Evolutionary conservation across 1,140 invertebrate genomes (phyloP).

Genomic region (Octopus bimaculoides): DNA sequence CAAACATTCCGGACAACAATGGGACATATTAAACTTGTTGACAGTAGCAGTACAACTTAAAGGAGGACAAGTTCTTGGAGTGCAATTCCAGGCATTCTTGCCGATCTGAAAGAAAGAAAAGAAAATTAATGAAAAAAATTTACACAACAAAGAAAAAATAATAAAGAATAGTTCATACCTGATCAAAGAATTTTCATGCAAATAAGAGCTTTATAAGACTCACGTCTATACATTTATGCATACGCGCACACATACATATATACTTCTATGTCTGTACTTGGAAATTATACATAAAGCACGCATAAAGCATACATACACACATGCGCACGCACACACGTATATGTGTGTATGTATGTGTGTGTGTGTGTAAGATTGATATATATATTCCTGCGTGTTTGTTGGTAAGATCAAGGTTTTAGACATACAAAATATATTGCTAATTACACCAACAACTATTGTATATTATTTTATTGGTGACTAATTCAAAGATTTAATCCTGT

Average conservation of each 20-base stretch:
- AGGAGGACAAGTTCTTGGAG: neutral
- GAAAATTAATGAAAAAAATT: neutral
- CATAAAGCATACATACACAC: neutral
- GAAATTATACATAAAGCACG: neutral
- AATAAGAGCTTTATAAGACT: neutral
- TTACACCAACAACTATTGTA: too few species aligned
- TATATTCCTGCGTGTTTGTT: too few species aligned
- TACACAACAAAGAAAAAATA: neutral
- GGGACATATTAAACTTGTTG: neutral
- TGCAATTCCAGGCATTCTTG: neutral
- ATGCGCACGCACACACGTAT: neutral
- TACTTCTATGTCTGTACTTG: neutral
- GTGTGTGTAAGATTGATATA: too few species aligned
- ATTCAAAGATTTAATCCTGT: too few species aligned
- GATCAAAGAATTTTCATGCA: neutral
- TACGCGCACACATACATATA: neutral
- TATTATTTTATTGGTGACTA: too few species aligned
- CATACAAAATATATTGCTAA: too few species aligned
- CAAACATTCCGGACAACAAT: neutral
- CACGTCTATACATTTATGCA: neutral
- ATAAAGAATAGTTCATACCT: neutral
- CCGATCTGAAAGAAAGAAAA: neutral
- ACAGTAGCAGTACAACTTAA: neutral
- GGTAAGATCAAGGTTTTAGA: too few species aligned
- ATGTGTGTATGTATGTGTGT: neutral